Evolutionary conservation across 2,888 invertebrate species (phyloP).

Genomic region (Aleiodes testaceus): DNA sequence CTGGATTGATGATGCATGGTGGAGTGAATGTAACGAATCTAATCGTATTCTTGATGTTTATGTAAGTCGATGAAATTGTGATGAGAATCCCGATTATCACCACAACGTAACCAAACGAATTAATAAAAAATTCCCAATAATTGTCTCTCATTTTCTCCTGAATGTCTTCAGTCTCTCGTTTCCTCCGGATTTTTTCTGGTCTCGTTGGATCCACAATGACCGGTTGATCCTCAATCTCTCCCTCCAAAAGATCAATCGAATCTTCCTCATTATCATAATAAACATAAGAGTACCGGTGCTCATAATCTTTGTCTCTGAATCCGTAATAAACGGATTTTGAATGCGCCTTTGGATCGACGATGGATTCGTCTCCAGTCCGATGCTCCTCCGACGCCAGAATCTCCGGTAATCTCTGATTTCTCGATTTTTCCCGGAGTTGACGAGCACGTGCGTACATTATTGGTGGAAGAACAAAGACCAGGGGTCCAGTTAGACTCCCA

Average conservation of each 20-base stretch:
- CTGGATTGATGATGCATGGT: conserved; percentile 82
- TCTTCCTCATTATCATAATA: conserved; percentile 61
- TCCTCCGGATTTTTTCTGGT: conserved; percentile 42
- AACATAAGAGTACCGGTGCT: conserved; percentile 61
- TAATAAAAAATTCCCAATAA: conserved; percentile 59
- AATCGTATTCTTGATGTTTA: conserved; percentile 80
- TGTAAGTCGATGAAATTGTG: conserved; percentile 81
- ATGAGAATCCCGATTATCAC: conserved; percentile 79
- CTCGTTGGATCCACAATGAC: conserved; percentile 58
- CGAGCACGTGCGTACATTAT: conserved; percentile 84
- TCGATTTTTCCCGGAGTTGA: conserved; percentile 68
- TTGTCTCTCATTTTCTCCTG: neutral
- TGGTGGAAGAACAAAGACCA: conserved; percentile 90
- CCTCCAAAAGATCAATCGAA: conserved; percentile 39
- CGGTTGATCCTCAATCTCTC: conserved; percentile 38
- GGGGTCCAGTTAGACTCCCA: conserved; percentile 86
- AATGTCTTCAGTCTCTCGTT: conserved; percentile 23
- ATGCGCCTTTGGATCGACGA: conserved; percentile 60
- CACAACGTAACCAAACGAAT: conserved; percentile 77
- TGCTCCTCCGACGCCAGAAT: conserved; percentile 57
- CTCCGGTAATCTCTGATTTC: conserved; percentile 49
- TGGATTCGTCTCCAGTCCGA: conserved; percentile 46
- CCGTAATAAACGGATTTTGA: conserved; percentile 61
- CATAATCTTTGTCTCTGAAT: conserved; percentile 51
- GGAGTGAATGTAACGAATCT: conserved; percentile 80